Base-by-base conservation (phyloP, 2,888 invertebrate species). In the Erebia palarica region DNA sequence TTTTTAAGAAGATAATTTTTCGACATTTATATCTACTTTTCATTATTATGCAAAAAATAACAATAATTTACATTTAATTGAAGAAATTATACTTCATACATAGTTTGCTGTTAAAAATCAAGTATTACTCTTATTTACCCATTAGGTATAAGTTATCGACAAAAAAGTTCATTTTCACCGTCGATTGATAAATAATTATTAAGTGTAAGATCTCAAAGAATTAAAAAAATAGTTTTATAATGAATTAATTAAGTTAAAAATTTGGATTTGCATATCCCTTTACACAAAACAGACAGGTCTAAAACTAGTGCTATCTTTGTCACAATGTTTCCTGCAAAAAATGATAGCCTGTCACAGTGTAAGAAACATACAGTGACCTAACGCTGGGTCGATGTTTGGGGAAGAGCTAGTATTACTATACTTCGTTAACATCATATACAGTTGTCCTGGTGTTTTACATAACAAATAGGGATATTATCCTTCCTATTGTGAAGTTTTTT, bases 131-230 rank as follows among this genome's bases (percentile, higher is more conserved):
- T 55, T 18, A 55, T 55, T 55, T 55, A 16, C 11, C 55, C 16
- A 55, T 27, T 27, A 14, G 8, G 14, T 58, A 36, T 58, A 18
- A 53, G 3, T 53, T 53, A 16, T 53, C 8, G 16, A 16, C 53
- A 10, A 16, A 53, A 53, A 16, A 8, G 10, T 10, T 18, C 10
- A 55, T 55, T 55, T 55, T 4, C 16, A 16, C 10, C 10, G 55
- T 55, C 18, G 55, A 55, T 55, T 59, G 3, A 36, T 59, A 59
- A 36, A 59, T 59, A 36, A 59, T 59, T 58, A 58, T 58, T 59
- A 59, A 36, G 36, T 59, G 14, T 7, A 36, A 59, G 58, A 59
- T 59, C 58, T 59, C 58, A 59, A 14, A 59, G 58, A 36, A 14
- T 36, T 59, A 59, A 36, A 58, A 58, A 59, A 59, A 14, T 59